Evolutionary conservation across 2,888 invertebrate genomes (phyloP), one percentile per base, ranked within the genome.

Genomic region (Alloplasta piceator): DNA sequence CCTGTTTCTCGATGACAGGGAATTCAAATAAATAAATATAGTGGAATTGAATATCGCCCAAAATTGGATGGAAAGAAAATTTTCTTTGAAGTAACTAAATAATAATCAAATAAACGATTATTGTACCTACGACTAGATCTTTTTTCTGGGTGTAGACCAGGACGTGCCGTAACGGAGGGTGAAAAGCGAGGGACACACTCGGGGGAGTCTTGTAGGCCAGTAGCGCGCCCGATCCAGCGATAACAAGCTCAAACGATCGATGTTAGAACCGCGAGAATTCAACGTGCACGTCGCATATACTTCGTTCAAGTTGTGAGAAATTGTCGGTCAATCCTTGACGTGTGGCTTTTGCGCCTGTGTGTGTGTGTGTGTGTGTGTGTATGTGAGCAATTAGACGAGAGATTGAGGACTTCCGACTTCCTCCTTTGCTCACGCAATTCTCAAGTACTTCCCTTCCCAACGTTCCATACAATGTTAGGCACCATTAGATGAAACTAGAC

Each of bases 231-330:
- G 80, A 83, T 77, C 77, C 66, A 73, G 66, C 72, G 81, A 82
- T 84, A 85, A 85, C 60, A 58, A 70, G 64, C 66, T 79, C 68
- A 83, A 80, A 82, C 73, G 78, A 85, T 87, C 86, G 83, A 87
- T 87, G 70, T 70, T 60, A 56, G 68, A 78, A 63, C 73, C 64
- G 64, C 72, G 39, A 71, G 71, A 56, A 72, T 55, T 71, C 61
- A 36, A 39, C 48, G 50, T 68, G 46, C 52, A 50, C 76, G 63
- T 55, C 46, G 3, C 26, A 55, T 73, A 12, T 36, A 58, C 58
- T 56, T 43, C 63, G 52, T 52, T 10, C 46, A 38, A 78, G 46
- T 81, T 66, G 71, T 67, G 48, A 66, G 58, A 72, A 82, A 84
- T 76, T 78, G 56, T 75, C 50, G 60, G 41, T 43, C 58, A 7